Base-by-base conservation (phyloP, 2,797 vertebrate genomes). In the Lagocephalus sceleratus region DNA sequence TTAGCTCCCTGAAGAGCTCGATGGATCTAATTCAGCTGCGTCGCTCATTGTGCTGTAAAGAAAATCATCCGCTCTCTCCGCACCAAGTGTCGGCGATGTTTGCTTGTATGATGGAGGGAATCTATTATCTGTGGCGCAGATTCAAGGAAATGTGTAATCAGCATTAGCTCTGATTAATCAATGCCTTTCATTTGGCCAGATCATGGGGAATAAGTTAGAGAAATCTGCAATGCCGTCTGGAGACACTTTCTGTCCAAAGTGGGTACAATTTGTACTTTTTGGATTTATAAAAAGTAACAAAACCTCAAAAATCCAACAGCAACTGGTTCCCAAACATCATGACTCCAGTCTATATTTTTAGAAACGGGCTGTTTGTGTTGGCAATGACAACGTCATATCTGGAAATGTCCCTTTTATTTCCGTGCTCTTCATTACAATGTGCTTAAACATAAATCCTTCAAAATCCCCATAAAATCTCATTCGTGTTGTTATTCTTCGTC, bases 1-100 rank as follows among this genome's bases (percentile, higher is more conserved):
- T 87, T 84, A 82, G 76, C 68, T 87, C 85, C 84, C 85, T 35
- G 59, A 79, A 86, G 81, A 83, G 68, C 63, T 39, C 65, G 73
- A 65, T 60, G 61, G 20, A 54, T 76, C 67, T 78, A 78, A 83
- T 75, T 78, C 63, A 63, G 60, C 61, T 60, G 57, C 64, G 68
- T 70, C 66, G 48, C 48, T 62, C 47, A 67, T 62, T 80, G 63
- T 48, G 51, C 51, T 54, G 43, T 22, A 55, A 50, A 54, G 65
- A 57, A 60, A 63, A 58, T 57, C 60, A 60, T 35, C 32, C 9
- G 51, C 21, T 45, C 49, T 20, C 38, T 68, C 62, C 54, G 20
- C 22, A 2, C 42, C 60, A 45, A 63, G 50, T 57, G 65, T 57
- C 59, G 58, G 49, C 47, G 16, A 29, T 65, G 54, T 78, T 79